These are phyloP conservation scores for Cylloceria caligata DNA, from an alignment of 2,888 invertebrate species.

Conservation along the genomic window DNA sequence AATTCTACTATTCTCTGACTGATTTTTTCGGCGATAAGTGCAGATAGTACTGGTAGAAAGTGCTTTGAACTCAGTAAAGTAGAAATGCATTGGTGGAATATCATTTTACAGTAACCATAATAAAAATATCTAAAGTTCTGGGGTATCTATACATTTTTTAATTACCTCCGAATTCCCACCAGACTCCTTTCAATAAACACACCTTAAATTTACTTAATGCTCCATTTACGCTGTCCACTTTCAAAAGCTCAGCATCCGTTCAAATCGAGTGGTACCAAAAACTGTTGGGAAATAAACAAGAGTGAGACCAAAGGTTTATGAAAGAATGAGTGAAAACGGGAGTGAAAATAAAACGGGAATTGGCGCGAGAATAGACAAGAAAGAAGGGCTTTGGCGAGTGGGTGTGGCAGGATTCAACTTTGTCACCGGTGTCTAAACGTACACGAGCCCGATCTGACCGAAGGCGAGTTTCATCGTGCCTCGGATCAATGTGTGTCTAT, in stretches of 20 bases:
- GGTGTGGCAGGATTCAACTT: constrained; percentile 77
- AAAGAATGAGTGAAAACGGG: neutral
- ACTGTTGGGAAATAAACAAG: neutral
- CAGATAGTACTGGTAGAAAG: too few species aligned
- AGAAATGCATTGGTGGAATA: too few species aligned
- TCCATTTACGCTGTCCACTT: neutral
- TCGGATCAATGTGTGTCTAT: constrained; percentile 22
- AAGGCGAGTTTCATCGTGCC: constrained; percentile 41
- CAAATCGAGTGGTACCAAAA: neutral
- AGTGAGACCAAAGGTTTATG: neutral
- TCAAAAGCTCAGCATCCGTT: neutral
- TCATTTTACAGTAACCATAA: too few species aligned
- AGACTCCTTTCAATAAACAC: neutral
- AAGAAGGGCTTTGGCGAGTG: constrained; percentile 47
- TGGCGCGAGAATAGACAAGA: constrained; percentile 37
- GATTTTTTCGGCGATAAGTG: too few species aligned
- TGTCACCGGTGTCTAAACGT: constrained; percentile 51
- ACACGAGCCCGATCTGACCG: constrained; percentile 37
- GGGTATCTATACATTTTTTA: neutral
- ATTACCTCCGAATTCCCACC: neutral
- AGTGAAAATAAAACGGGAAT: constrained; percentile 37
- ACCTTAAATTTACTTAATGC: neutral
- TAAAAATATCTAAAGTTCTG: too few species aligned
- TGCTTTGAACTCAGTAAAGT: too few species aligned
- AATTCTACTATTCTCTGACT: too few species aligned